Base-by-base conservation (phyloP, 2,888 invertebrate species). In the Drosophila rellima region DNA sequence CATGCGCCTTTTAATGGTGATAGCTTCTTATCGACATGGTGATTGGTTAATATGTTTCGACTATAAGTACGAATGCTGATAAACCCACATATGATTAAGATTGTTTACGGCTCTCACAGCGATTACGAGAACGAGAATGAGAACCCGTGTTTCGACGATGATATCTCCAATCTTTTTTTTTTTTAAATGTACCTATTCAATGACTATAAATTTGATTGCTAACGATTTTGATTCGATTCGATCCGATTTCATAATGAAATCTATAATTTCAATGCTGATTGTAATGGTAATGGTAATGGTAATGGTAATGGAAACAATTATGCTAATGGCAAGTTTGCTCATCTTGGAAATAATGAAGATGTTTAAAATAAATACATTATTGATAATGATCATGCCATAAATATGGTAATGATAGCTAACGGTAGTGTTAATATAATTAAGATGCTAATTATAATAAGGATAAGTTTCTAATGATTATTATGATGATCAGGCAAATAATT, bases 1-100 rank as follows among this genome's bases (percentile, higher is more conserved):
- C 56, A 56, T 56, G 56, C 44, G 44, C 17, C 57, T 47, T n/a
- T 29, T 37, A n/a, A 18, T 57, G 37, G 11, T 47, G 37, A 57
- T 45, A 10, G 15, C 7, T 15, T 17, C 47, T 64, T 68, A 68
- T 68, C 69, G 55, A 20, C 37, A 4, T 23, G 48, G 42, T 51
- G 26, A 37, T 18, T 50, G 37, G 29, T 8, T 45, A 15, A 31
- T 51, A 44, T 13, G 29, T 45, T 35, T 66, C 44, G 37, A 33
- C 37, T 40, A 44, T n/a, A 35, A n/a, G 35, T 35, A 35, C 35
- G 6, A 35, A 35, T 5, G 2, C 51, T 59, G 55, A 70, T 68
- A 68, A 70, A 35, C 11, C 6, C 4, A 31, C 26, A 26, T 8
- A 18, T 60, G 74, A 75, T 75, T 67, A 57, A 33, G 15, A 75